These are phyloP conservation scores for Aythya baeri DNA, from an alignment of 2,113 vertebrate species.

Conservation along the genomic window DNA sequence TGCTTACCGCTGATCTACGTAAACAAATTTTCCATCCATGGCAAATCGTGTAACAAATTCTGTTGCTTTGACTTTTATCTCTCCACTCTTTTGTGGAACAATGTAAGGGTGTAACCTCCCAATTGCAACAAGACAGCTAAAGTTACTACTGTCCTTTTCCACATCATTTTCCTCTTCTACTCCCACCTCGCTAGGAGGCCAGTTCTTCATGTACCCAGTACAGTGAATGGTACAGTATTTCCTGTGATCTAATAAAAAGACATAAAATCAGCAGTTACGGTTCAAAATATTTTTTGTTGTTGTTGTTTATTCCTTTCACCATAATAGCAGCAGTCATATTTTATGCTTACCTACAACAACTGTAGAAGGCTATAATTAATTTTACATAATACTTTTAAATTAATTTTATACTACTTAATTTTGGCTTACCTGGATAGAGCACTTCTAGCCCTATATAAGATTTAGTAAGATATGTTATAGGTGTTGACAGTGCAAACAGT, in stretches of 20 bases:
- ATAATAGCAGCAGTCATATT: not conserved
- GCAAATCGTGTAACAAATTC: conserved; percentile 89
- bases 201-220: conserved; percentile 90
- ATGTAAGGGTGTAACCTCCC: conserved; percentile 84
- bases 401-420: not conserved
- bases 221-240: conserved; percentile 92
- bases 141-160: conserved; percentile 84
- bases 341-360: not conserved
- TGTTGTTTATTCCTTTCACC: not conserved
- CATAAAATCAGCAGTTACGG: conserved; percentile 25
- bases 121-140: conserved; percentile 90
- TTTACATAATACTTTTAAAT: not conserved
- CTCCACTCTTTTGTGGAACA: conserved; percentile 81
- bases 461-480: not conserved
- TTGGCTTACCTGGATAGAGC: not conserved
- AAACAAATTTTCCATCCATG: conserved; percentile 93
- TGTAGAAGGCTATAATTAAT: not conserved
- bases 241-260: conserved; percentile 80
- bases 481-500: not conserved
- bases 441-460: not conserved
- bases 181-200: conserved; percentile 84
- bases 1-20: conserved; percentile 89
- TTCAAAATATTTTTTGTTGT: not conserved
- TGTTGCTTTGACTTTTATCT: conserved; percentile 85
- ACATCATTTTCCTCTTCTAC: conserved; percentile 82